phyloP scores from a whole-genome alignment of 2,888 invertebrate species.

The Drosophila robusta region DNA sequence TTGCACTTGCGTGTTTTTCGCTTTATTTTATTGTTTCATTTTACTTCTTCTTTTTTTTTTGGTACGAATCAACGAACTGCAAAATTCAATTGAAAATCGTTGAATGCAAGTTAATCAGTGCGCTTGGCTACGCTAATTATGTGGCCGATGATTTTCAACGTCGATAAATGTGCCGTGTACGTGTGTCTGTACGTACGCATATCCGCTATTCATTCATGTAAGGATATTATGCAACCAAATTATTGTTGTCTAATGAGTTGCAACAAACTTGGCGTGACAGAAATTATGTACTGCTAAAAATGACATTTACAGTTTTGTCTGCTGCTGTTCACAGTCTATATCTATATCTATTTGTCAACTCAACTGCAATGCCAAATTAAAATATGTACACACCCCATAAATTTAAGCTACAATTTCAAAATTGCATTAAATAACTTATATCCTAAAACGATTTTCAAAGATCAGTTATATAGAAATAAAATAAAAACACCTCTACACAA shows the following conservation, averaged over 20 bases:
- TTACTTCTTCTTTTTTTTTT: constrained; percentile 35
- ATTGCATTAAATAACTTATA: no score
- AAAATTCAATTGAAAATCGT: constrained; percentile 81
- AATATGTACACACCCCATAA: no score
- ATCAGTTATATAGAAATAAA: no score
- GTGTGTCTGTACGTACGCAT: background rate
- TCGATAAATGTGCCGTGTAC: constrained; percentile 26
- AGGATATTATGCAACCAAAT: constrained; percentile 29
- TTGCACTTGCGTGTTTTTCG: constrained; percentile 51
- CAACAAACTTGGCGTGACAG: constrained; percentile 21
- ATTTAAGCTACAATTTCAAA: no score
- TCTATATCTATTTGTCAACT: background rate
- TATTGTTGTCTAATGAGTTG: constrained; percentile 60
- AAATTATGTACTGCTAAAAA: constrained; percentile 19
- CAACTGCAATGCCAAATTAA: background rate
- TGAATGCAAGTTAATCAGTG: constrained; percentile 82
- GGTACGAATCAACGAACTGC: constrained; percentile 74
- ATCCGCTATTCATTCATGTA: background rate
- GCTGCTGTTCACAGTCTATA: background rate
- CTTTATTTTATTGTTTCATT: constrained; percentile 31
- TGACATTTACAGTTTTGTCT: background rate
- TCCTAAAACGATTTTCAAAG: no score
- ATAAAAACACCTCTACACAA: no score
- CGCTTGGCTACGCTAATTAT: constrained; percentile 81
- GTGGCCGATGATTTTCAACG: constrained; percentile 58